phyloP scores from a whole-genome alignment of 2,888 invertebrate genomes.

The Tipula lateralis region DNA sequence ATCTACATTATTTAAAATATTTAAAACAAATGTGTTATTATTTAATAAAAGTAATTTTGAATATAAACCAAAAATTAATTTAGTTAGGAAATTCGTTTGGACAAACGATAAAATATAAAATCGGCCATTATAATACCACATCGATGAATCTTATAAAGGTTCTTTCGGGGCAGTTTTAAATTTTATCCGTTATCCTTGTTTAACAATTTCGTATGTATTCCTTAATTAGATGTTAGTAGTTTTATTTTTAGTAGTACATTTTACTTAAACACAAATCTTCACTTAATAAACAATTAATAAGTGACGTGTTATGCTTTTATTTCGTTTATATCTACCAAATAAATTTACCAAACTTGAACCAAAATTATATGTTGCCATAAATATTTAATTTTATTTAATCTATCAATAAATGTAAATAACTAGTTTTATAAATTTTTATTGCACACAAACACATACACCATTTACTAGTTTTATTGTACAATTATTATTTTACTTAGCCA shows the following conservation, averaged over 20 bases:
- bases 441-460: background rate
- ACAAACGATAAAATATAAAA: background rate
- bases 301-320: background rate
- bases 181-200: background rate
- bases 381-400: background rate
- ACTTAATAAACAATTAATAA: background rate
- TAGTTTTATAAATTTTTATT: background rate
- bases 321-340: background rate
- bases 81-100: background rate
- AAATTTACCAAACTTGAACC: background rate
- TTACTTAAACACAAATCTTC: background rate
- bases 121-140: background rate
- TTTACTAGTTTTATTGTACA: background rate
- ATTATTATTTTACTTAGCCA: background rate
- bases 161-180: background rate
- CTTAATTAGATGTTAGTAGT: background rate
- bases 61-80: constrained; percentile 5
- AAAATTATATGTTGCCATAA: constrained; percentile 11
- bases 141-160: background rate
- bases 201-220: background rate
- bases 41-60: background rate
- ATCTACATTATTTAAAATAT: background rate
- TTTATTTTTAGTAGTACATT: background rate
- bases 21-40: background rate
- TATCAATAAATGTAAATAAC: background rate